Percentiles rank a stretch among this genome's conserved stretches.
phyloP scores from a whole-genome alignment of 2,113 vertebrate species.

The Etheostoma cragini region DNA sequence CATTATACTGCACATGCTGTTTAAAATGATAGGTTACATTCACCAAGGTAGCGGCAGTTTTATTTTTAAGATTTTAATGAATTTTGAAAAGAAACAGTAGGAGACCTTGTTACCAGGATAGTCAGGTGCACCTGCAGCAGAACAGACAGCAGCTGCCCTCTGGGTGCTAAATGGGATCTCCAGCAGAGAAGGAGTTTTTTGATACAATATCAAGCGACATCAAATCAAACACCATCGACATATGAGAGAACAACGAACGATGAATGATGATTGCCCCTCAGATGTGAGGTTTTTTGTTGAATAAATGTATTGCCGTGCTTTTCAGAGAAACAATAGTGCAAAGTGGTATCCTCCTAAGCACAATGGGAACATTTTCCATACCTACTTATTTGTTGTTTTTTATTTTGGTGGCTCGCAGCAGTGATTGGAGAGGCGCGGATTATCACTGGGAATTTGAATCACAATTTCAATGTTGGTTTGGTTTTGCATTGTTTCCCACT shows the following conservation, averaged over 20 bases:
- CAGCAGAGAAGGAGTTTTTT: conserved; percentile 14
- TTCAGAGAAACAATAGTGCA: background rate
- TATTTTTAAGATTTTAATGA: conserved; percentile 1
- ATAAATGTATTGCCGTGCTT: background rate
- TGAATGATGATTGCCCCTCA: background rate
- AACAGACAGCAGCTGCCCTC: background rate
- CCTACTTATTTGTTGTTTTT: background rate
- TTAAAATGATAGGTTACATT: background rate
- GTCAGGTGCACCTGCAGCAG: background rate
- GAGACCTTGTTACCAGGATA: conserved; percentile 9
- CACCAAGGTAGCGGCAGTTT: background rate
- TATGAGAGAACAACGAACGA: background rate
- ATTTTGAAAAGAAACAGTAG: conserved; percentile 9
- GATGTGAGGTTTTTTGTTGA: background rate
- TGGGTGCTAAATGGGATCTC: conserved; percentile 15
- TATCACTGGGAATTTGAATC: background rate
- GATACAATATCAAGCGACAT: background rate
- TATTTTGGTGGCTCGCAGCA: background rate
- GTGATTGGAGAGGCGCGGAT: background rate
- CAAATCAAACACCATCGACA: conserved; percentile 8
- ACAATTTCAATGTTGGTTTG: background rate
- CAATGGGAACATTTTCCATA: background rate
- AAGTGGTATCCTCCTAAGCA: background rate
- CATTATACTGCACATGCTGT: background rate
- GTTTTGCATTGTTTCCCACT: background rate